These are phyloP conservation scores for Diarsia dahlii DNA, from an alignment of 2,888 invertebrate genomes.

Conservation along the genomic window DNA sequence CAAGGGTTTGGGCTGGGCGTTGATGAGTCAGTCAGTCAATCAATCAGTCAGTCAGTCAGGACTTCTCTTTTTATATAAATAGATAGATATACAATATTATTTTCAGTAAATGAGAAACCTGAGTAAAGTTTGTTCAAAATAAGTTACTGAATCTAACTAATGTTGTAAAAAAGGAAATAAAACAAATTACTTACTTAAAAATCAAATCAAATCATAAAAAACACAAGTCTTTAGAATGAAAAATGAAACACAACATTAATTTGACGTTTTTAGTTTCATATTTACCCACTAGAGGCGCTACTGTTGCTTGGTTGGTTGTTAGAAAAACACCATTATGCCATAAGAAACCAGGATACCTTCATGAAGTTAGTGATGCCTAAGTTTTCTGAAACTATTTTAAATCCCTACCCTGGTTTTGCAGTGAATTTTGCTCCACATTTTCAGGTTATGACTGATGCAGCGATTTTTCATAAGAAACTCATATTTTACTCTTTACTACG, in stretches of 20 bases:
- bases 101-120: no score
- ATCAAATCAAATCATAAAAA: no score
- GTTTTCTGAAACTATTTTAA: neutral
- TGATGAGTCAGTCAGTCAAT: no score
- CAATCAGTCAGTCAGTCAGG: no score
- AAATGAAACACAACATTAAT: neutral
- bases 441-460: neutral
- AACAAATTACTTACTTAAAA: no score
- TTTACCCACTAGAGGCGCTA: slow-evolving; percentile 8
- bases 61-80: no score
- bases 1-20: no score
- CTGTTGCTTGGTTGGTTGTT: neutral
- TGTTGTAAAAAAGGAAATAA: no score
- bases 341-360: neutral
- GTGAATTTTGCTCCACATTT: slow-evolving; percentile 12
- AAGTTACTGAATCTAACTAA: no score
- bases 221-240: no score
- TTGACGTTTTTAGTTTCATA: neutral
- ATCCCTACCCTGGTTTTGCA: neutral
- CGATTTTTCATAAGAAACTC: neutral
- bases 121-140: no score
- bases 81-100: no score
- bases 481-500: neutral
- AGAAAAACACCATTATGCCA: neutral
- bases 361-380: neutral